phyloP scores from a whole-genome alignment of 2,797 vertebrate genomes.

The Poeciliopsis presidionis region DNA sequence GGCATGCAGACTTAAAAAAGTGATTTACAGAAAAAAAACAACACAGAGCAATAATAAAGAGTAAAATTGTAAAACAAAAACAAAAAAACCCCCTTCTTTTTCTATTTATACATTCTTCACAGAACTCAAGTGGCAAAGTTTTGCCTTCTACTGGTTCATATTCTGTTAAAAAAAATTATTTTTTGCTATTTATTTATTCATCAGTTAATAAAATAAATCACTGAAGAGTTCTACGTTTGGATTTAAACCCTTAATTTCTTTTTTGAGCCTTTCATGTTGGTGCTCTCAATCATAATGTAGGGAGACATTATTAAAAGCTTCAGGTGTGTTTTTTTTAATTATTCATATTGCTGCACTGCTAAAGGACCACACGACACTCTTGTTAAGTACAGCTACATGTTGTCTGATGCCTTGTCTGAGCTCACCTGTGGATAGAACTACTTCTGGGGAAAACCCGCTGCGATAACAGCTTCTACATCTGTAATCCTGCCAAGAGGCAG shows the following conservation, averaged over 20 bases:
- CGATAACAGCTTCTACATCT: not conserved
- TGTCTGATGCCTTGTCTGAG: not conserved
- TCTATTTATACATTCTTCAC: not conserved
- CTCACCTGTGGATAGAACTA: not conserved
- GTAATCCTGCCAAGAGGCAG: not conserved
- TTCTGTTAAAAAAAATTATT: not conserved
- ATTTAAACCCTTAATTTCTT: not conserved
- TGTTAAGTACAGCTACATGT: not conserved
- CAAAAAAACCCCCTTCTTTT: not conserved
- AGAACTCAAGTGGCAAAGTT: not conserved
- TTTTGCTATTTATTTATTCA: not conserved
- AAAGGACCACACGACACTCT: not conserved
- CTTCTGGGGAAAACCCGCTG: not conserved
- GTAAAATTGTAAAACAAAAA: too few species aligned
- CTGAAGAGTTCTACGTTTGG: not conserved
- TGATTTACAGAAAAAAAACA: not conserved
- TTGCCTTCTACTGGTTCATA: not conserved
- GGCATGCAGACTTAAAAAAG: not conserved
- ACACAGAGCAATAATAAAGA: not conserved
- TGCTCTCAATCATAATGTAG: too few species aligned
- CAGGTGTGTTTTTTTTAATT: not conserved
- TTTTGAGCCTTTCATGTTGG: not conserved
- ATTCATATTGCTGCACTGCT: not conserved
- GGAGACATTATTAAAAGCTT: not conserved
- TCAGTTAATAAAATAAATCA: not conserved